These are phyloP conservation scores for Brachynemurus nebulosus DNA, from an alignment of 2,888 invertebrate genomes.

Conservation along the genomic window DNA sequence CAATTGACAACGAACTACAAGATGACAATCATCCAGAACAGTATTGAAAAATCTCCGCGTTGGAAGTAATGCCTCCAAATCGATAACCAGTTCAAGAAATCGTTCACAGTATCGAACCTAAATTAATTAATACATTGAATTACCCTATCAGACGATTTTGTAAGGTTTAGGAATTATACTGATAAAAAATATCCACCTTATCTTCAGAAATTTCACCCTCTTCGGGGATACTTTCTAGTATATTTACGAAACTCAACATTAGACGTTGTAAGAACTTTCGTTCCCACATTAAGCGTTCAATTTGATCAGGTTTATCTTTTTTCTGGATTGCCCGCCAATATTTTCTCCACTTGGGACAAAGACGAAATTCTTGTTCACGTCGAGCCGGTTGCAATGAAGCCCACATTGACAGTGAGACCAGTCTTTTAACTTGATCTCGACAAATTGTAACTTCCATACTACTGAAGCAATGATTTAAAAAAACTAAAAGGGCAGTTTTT, in stretches of 20 bases:
- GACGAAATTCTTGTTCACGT: conserved; percentile 72
- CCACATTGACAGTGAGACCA: conserved; percentile 93
- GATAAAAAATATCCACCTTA: conserved; percentile 27
- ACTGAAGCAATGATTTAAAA: conserved; percentile 93
- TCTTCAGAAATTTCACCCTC: conserved; percentile 43
- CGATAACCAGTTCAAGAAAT: conserved; percentile 90
- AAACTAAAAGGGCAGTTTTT: conserved; percentile 77
- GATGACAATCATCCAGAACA: conserved; percentile 86
- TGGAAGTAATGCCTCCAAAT: conserved; percentile 87
- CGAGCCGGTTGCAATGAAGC: conserved; percentile 69
- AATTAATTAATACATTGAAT: conserved; percentile 10
- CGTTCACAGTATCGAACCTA: conserved; percentile 79
- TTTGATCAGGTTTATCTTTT: conserved; percentile 57
- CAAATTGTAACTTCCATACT: conserved; percentile 94
- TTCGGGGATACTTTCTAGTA: conserved; percentile 60
- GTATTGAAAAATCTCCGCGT: conserved; percentile 95
- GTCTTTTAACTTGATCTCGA: conserved; percentile 67
- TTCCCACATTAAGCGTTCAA: conserved; percentile 68
- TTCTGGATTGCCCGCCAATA: conserved; percentile 84
- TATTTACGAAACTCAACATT: conserved; percentile 74
- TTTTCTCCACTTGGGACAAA: conserved; percentile 79
- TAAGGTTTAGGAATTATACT: not conserved
- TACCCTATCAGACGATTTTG: too few relatives aligned
- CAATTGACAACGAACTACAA: conserved; percentile 79
- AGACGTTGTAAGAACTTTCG: conserved; percentile 71